Evolutionary conservation across 1,140 invertebrate species (phyloP), one percentile per base, ranked within the genome.

Genomic region (Drosophila seguyi): DNA sequence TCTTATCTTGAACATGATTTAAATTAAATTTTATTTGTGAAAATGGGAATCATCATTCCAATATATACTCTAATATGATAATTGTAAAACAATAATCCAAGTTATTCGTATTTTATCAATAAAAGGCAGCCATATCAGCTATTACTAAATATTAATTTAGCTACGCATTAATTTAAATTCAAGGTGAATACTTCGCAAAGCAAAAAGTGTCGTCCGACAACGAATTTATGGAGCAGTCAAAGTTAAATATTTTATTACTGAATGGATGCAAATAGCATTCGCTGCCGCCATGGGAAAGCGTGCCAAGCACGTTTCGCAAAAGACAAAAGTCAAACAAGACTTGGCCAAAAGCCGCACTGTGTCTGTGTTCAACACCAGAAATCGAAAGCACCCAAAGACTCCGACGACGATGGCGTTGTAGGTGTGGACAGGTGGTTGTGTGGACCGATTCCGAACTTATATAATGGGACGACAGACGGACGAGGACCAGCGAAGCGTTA

Each of bases 261-360:
- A 74, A 67, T 62, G 45, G 55, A 55, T 74, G 52, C 44, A 74
- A 67, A 79, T 58, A 52, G 18, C 39, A 18, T 47, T 41, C 36
- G 38, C 39, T 68, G 74, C 47, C 42, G 66, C 31, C 63, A 58
- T 71, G 50, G 75, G 57, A 81, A 88, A 69, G 80, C 77, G 77
- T 84, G 84, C 84, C 84, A 87, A 81, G 84, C 84, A 87, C 84
- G 84, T 87, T 87, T 87, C 60, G 72, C 75, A 68, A 65, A 71
- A 75, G 57, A 57, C 63, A 81, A 57, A 78, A 69, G 25, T n/a
- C 65, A 48, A 72, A 58, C 38, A 53, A 68, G 29, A 66, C 56
- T 47, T 76, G 67, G 76, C 76, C 72, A 72, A 65, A 65, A 80
- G 52, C 41, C 57, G 63, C 36, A 59, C 20, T 14, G 18, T 34